phyloP scores from a whole-genome alignment of 2,888 invertebrate genomes.

The Macaria liturata region DNA sequence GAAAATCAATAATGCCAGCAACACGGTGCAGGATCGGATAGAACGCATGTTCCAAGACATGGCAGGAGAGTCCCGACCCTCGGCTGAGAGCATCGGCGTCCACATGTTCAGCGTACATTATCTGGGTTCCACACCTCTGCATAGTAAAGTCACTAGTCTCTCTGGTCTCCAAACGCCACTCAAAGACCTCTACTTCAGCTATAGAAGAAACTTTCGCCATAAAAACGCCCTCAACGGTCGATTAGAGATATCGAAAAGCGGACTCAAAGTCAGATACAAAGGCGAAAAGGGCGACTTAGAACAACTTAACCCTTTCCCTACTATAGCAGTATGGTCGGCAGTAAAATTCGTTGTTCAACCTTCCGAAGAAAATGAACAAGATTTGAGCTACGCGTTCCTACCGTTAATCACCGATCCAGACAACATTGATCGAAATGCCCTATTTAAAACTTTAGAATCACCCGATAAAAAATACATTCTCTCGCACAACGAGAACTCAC shows the following conservation, averaged over 20 bases:
- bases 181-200: conserved; percentile 87
- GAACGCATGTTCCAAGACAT: conserved; percentile 93
- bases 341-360: conserved; percentile 91
- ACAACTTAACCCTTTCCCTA: conserved; percentile 92
- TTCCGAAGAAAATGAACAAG: conserved; percentile 78
- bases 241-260: conserved; percentile 86
- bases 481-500: conserved; percentile 84
- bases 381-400: conserved; percentile 89
- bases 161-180: conserved; percentile 92
- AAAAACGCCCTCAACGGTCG: conserved; percentile 82
- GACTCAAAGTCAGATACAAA: conserved; percentile 88
- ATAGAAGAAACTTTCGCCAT: conserved; percentile 79
- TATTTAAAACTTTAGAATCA: conserved; percentile 83
- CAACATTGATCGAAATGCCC: conserved; percentile 88
- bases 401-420: conserved; percentile 93
- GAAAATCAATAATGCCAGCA: conserved; percentile 72
- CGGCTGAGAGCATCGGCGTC: conserved; percentile 79
- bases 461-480: conserved; percentile 83
- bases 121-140: conserved; percentile 90
- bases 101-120: conserved; percentile 90
- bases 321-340: conserved; percentile 97
- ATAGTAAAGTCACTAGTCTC: conserved; percentile 91
- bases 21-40: conserved; percentile 93
- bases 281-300: conserved; percentile 85
- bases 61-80: conserved; percentile 79